These are phyloP conservation scores for Lordiphosa mommai DNA, from an alignment of 1,140 invertebrate species.

Conservation along the genomic window DNA sequence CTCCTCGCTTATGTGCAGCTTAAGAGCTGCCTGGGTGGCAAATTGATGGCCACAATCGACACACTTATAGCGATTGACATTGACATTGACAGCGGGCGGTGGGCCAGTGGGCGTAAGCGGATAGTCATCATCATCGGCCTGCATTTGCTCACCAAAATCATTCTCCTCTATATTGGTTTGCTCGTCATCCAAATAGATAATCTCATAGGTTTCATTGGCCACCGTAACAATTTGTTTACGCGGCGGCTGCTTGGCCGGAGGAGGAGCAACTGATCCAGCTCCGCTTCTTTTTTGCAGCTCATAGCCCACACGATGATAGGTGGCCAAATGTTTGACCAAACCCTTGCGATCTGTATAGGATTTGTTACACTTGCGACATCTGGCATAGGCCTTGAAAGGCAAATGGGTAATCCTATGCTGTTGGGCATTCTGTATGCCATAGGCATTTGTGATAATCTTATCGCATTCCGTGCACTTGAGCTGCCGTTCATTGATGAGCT, in stretches of 20 bases:
- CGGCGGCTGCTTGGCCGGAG: slow-evolving; percentile 22
- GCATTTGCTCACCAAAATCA: slow-evolving; percentile 65
- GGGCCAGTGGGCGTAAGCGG: neutral
- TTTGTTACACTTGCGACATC: slow-evolving; percentile 66
- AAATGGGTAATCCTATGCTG: slow-evolving; percentile 71
- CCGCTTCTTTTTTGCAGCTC: slow-evolving; percentile 19
- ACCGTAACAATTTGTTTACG: slow-evolving; percentile 60
- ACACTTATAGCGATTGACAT: slow-evolving; percentile 51
- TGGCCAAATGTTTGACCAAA: slow-evolving; percentile 66
- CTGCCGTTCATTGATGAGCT: slow-evolving; percentile 60
- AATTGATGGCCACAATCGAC: slow-evolving; percentile 59
- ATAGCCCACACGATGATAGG: slow-evolving; percentile 54
- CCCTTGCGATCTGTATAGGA: slow-evolving; percentile 72
- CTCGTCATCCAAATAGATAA: slow-evolving; percentile 63
- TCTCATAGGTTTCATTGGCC: slow-evolving; percentile 67
- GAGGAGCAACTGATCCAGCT: neutral
- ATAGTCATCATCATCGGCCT: slow-evolving; percentile 58
- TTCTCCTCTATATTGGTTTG: slow-evolving; percentile 48
- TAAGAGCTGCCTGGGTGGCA: slow-evolving; percentile 43
- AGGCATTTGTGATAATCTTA: slow-evolving; percentile 73
- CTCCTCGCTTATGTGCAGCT: slow-evolving; percentile 53
- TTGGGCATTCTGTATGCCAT: slow-evolving; percentile 75
- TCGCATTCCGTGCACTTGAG: slow-evolving; percentile 65
- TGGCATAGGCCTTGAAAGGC: slow-evolving; percentile 64
- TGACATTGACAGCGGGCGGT: neutral